Conservation (phyloP, 2,113 vertebrate species). For the Oreochromis aureus region DNA sequence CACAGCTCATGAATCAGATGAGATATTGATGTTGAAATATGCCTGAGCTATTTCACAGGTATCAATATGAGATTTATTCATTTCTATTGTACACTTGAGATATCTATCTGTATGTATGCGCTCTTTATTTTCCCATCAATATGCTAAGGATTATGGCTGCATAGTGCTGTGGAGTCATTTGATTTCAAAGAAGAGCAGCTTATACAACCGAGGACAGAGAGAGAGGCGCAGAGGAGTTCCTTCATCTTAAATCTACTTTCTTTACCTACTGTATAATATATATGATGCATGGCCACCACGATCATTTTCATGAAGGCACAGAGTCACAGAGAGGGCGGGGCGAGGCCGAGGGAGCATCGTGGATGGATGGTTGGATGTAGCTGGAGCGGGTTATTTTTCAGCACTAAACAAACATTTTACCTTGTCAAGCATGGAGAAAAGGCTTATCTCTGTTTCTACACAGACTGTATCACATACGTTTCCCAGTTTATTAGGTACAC, state of each 20-base stretch:
- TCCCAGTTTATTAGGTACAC: neutral
- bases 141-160: neutral
- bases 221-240: neutral
- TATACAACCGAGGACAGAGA: neutral
- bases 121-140: slow-evolving; percentile 37
- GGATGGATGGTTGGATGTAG: neutral
- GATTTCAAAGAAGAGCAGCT: neutral
- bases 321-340: neutral
- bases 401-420: neutral
- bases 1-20: neutral
- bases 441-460: neutral
- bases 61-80: neutral
- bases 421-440: neutral
- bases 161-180: neutral
- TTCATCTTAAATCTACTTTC: neutral
- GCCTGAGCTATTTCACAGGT: neutral
- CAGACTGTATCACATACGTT: neutral
- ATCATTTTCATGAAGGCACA: neutral
- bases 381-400: neutral
- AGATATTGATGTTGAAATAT: neutral
- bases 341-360: neutral
- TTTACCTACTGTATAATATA: accelerated
- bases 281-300: neutral
- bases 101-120: neutral
- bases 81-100: neutral